phyloP scores from a whole-genome alignment of 2,888 invertebrate species.

The Eupithecia dodoneata region DNA sequence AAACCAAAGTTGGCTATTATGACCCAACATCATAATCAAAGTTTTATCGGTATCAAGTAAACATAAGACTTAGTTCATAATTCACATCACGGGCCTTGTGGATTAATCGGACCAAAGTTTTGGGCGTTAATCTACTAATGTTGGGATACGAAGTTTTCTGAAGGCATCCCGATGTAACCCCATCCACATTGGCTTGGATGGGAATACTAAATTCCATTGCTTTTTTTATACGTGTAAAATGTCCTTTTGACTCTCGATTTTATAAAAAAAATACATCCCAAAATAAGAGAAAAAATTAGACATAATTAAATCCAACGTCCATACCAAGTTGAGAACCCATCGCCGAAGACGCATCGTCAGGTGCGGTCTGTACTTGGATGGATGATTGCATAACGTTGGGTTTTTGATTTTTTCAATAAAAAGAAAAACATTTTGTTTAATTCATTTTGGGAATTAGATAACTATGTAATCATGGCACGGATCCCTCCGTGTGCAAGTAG shows the following conservation, averaged over 20 bases:
- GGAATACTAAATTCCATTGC: constrained; percentile 23
- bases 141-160: constrained; percentile 45
- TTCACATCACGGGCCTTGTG: constrained; percentile 62
- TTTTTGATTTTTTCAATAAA: too few relatives aligned
- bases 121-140: constrained; percentile 66
- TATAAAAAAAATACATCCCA: neutral
- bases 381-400: too few relatives aligned
- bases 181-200: constrained; percentile 21
- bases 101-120: constrained; percentile 69
- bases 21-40: constrained; percentile 22
- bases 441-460: too few relatives aligned
- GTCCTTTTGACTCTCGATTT: neutral
- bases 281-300: too few relatives aligned
- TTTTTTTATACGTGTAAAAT: neutral
- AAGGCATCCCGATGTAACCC: constrained; percentile 2
- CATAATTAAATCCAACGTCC: too few relatives aligned
- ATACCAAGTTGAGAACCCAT: too few relatives aligned
- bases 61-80: constrained; percentile 50
- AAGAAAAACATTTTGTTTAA: too few relatives aligned
- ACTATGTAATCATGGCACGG: too few relatives aligned
- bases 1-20: constrained; percentile 13
- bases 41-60: constrained; percentile 32
- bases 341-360: too few relatives aligned
- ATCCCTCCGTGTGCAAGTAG: too few relatives aligned
- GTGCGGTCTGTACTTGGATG: too few relatives aligned